phyloP scores from a whole-genome alignment of 2,113 vertebrate species.

The Ophiodon elongatus region DNA sequence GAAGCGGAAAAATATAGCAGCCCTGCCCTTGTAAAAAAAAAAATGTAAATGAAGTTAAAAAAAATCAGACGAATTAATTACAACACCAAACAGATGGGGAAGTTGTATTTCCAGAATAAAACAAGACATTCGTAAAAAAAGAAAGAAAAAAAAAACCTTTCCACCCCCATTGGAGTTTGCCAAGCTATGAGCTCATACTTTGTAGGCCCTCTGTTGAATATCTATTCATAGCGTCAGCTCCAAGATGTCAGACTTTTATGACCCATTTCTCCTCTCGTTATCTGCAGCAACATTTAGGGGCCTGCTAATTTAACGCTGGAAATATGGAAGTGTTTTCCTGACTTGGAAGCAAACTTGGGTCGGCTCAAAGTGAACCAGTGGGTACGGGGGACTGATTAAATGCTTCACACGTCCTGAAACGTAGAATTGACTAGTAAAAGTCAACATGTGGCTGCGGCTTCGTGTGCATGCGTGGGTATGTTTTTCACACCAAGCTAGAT shows the following conservation, averaged over 20 bases:
- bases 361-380: not conserved
- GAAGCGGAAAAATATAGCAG: constrained; percentile 67
- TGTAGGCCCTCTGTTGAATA: constrained; percentile 71
- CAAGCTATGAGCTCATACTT: constrained; percentile 80
- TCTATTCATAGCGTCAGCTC: constrained; percentile 78
- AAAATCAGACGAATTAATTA: constrained; percentile 74
- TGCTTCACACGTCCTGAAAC: not conserved
- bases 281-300: constrained; percentile 75
- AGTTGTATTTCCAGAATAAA: constrained; percentile 77
- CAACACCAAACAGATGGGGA: constrained; percentile 79
- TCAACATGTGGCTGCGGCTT: constrained; percentile 6
- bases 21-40: constrained; percentile 60
- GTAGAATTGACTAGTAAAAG: not conserved
- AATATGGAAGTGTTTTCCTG: constrained; percentile 67
- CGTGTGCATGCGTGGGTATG: not conserved
- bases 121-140: constrained; percentile 58
- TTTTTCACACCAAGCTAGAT: constrained; percentile 11
- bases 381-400: constrained; percentile 44
- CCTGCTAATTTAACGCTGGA: constrained; percentile 60
- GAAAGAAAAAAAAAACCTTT: not conserved
- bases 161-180: constrained; percentile 43
- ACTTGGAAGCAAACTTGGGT: constrained; percentile 40
- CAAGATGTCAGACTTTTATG: constrained; percentile 77
- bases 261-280: constrained; percentile 75
- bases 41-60: constrained; percentile 48